Percentiles rank a stretch among this genome's conserved stretches.
These are phyloP conservation scores for Leptopilina syphax DNA, from an alignment of 2,888 invertebrate genomes.

Conservation along the genomic window DNA sequence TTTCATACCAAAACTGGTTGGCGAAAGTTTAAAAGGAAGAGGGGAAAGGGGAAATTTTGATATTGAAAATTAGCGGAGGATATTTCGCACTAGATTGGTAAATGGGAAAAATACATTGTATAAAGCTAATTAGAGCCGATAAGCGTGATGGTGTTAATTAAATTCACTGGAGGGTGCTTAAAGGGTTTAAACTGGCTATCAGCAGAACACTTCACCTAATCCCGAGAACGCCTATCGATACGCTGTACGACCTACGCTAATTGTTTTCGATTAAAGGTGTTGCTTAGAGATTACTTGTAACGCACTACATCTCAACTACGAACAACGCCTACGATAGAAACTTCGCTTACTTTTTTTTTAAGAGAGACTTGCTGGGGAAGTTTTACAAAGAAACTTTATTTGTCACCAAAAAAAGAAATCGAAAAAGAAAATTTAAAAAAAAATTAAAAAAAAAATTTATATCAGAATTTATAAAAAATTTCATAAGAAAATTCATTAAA, in stretches of 20 bases:
- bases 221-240: conserved; percentile 67
- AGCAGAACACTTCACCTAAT: conserved; percentile 58
- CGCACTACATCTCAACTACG: conserved; percentile 71
- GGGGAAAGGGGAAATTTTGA: conserved; percentile 7
- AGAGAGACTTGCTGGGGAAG: conserved; percentile 54
- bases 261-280: conserved; percentile 71
- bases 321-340: conserved; percentile 73
- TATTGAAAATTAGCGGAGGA: conserved; percentile 29
- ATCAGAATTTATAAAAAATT: too few relatives aligned
- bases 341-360: conserved; percentile 63
- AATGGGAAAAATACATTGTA: conserved; percentile 17
- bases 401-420: conserved; percentile 43
- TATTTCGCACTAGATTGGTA: conserved; percentile 34
- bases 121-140: conserved; percentile 33
- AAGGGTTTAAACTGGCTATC: conserved; percentile 45
- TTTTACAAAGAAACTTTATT: conserved; percentile 49
- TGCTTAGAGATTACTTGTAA: conserved; percentile 73
- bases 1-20: too few relatives aligned
- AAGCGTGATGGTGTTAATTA: conserved; percentile 32
- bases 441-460: neutral
- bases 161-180: conserved; percentile 34
- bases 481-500: too few relatives aligned
- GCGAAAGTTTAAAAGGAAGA: too few relatives aligned
- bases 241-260: conserved; percentile 70
- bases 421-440: conserved; percentile 42